Evolutionary conservation across 2,797 vertebrate genomes (phyloP), one percentile per base, ranked within the genome.

Genomic region (Labroides dimidiatus): DNA sequence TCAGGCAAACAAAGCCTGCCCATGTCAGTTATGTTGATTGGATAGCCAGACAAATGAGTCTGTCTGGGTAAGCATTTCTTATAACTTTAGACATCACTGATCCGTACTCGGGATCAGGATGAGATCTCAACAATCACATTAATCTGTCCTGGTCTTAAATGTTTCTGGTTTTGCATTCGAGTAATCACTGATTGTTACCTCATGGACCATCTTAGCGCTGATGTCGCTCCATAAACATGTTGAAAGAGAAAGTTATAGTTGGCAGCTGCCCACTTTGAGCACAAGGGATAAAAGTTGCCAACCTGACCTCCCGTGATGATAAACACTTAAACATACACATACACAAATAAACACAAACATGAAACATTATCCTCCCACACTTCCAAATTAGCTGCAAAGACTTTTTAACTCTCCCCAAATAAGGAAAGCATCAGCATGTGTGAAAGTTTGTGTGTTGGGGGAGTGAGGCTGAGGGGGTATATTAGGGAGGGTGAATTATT

Each of bases 351-450:
- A 84, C 72, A 83, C 57, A 72, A 80, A 80, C n/a, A 0, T 52
- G 73, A 81, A 84, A 84, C 83, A 78, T 36, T 74, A 64, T 84
- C 80, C 80, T 75, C 78, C 62, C 55, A 51, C 27, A 55, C 57
- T 55, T 87, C 80, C 72, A 84, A 89, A 90, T 92, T 75, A 86
- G 78, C 77, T 16, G 59, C 58, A 45, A 72, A 70, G 71, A 69
- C 67, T 71, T 80, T 77, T 75, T 66, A 82, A 82, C 67, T 67
- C 52, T 72, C 52, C 64, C 86, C 78, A 82, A 89, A 87, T 79
- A 88, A 84, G 88, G 87, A 84, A 61, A 70, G 42, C 61, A 23
- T 56, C 19, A 16, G 58, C 44, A 79, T 67, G 79, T 83, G 76
- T 72, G 61, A 84, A 54, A 24, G 51, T 61, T 50, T 78, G n/a